Conservation (phyloP, 2,113 vertebrate genomes). For the Bujurquina vittata region DNA sequence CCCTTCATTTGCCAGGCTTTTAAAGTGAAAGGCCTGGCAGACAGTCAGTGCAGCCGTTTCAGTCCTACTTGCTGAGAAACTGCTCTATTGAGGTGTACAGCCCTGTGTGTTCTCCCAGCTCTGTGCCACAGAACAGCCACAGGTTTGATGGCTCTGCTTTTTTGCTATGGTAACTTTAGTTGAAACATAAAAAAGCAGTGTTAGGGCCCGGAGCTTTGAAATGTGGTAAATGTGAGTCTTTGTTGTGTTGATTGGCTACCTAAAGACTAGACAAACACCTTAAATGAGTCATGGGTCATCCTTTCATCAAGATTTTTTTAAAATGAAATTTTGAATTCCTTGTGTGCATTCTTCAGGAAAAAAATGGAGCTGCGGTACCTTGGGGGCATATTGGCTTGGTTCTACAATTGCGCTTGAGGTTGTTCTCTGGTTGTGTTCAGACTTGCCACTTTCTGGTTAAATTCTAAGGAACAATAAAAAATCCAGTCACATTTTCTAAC, state of each 20-base stretch:
- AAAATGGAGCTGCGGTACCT: not conserved
- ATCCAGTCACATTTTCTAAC: not conserved
- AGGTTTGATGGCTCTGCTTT: slow-evolving; percentile 46
- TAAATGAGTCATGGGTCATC: not conserved
- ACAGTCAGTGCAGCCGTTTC: slow-evolving; percentile 51
- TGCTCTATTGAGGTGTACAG: slow-evolving; percentile 57
- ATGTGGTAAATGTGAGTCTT: slow-evolving; percentile 45
- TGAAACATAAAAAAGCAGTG: slow-evolving; percentile 43
- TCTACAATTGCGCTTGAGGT: not conserved
- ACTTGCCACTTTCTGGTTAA: not conserved
- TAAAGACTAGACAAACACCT: slow-evolving; percentile 1
- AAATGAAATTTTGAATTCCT: not conserved
- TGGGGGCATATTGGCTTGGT: not conserved
- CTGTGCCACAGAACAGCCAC: not conserved
- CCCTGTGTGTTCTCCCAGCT: slow-evolving; percentile 33
- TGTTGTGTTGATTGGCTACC: slow-evolving; percentile 5
- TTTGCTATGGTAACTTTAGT: slow-evolving; percentile 76
- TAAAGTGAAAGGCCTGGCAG: slow-evolving; percentile 62
- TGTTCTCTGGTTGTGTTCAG: slow-evolving; percentile 5
- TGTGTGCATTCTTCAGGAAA: not conserved
- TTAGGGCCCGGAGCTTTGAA: slow-evolving; percentile 28
- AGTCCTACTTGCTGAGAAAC: slow-evolving; percentile 53
- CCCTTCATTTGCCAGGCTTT: slow-evolving; percentile 61
- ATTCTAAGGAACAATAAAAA: not conserved
- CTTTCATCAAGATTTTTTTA: not conserved